These are phyloP conservation scores for Cirrhinus molitorella DNA, from an alignment of 2,797 vertebrate genomes.

Conservation along the genomic window DNA sequence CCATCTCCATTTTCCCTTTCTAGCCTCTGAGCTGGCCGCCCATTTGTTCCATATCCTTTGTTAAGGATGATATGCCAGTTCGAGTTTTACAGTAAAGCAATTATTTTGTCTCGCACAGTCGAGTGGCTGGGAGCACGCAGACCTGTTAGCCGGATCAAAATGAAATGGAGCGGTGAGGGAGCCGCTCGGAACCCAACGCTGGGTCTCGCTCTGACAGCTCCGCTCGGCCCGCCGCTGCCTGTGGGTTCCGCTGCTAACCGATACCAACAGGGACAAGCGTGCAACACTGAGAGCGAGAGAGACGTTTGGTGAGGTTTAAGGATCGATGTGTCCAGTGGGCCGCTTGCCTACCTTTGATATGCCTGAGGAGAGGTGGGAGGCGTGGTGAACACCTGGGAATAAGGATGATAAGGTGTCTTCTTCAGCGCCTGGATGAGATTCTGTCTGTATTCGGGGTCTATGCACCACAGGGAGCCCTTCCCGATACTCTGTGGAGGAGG, in stretches of 20 bases:
- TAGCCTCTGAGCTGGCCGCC: conserved; percentile 33
- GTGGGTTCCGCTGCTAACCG: conserved; percentile 25
- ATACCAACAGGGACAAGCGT: conserved; percentile 34
- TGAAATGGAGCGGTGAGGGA: conserved; percentile 41
- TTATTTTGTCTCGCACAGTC: conserved; percentile 56
- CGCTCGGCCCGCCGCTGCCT: conserved; percentile 17
- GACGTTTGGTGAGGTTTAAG: conserved; percentile 42
- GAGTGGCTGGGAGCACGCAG: conserved; percentile 44
- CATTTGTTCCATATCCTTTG: conserved; percentile 60
- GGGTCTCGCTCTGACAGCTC: conserved; percentile 46
- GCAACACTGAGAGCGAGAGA: conserved; percentile 18
- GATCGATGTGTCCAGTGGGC: conserved; percentile 55
- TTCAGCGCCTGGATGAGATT: conserved; percentile 99
- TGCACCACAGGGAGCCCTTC: conserved; percentile 86
- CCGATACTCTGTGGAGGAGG: conserved; percentile 79
- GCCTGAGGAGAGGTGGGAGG: conserved; percentile 90
- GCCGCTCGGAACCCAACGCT: conserved; percentile 32
- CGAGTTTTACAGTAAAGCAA: conserved; percentile 63
- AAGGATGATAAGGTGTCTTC: conserved; percentile 98
- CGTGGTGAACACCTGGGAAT: conserved; percentile 90
- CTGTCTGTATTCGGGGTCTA: conserved; percentile 88
- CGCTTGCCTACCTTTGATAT: conserved; percentile 89
- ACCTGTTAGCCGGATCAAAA: conserved; percentile 56
- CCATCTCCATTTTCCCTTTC: conserved; percentile 42
- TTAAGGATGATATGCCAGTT: conserved; percentile 59